phyloP scores from a whole-genome alignment of 2,888 invertebrate species.

The Tuberolachnus salignus region DNA sequence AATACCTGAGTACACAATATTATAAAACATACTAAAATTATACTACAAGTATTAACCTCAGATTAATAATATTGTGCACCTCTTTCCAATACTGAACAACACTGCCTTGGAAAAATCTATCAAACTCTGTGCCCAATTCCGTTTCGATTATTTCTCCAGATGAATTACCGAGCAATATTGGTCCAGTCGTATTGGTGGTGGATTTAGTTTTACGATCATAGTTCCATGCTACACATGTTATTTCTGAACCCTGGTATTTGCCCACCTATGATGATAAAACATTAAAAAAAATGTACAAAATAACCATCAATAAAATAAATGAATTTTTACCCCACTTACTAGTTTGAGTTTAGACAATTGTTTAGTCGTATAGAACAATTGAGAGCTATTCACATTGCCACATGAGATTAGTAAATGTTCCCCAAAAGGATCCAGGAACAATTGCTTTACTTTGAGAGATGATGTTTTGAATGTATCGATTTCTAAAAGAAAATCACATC shows the following conservation, averaged over 20 bases:
- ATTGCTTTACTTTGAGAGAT: slow-evolving; percentile 53
- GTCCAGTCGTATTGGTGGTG: slow-evolving; percentile 70
- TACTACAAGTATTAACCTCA: too few relatives aligned
- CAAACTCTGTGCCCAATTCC: slow-evolving; percentile 80
- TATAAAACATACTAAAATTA: too few relatives aligned
- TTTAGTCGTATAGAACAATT: slow-evolving; percentile 44
- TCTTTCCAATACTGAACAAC: slow-evolving; percentile 84
- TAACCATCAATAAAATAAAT: slow-evolving; percentile 5
- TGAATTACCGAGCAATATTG: slow-evolving; percentile 87
- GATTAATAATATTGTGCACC: slow-evolving; percentile 65
- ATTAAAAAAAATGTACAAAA: neutral
- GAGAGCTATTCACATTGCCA: slow-evolving; percentile 29
- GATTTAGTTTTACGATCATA: slow-evolving; percentile 62
- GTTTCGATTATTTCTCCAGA: slow-evolving; percentile 90
- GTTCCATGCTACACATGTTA: slow-evolving; percentile 92
- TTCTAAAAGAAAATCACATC: slow-evolving; percentile 34
- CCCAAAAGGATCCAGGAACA: slow-evolving; percentile 57
- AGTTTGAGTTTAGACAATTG: slow-evolving; percentile 36
- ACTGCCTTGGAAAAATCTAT: slow-evolving; percentile 78
- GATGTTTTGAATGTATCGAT: slow-evolving; percentile 51
- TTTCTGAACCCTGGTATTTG: slow-evolving; percentile 64
- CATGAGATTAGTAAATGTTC: slow-evolving; percentile 55
- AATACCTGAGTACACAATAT: slow-evolving; percentile 71
- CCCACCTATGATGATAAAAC: slow-evolving; percentile 38
- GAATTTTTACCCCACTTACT: neutral